A percentile compares a stretch with the other conserved stretches of the same genome.
These are phyloP conservation scores for Dipodomys merriami DNA, from an alignment of 2,113 vertebrate species.

Conservation along the genomic window DNA sequence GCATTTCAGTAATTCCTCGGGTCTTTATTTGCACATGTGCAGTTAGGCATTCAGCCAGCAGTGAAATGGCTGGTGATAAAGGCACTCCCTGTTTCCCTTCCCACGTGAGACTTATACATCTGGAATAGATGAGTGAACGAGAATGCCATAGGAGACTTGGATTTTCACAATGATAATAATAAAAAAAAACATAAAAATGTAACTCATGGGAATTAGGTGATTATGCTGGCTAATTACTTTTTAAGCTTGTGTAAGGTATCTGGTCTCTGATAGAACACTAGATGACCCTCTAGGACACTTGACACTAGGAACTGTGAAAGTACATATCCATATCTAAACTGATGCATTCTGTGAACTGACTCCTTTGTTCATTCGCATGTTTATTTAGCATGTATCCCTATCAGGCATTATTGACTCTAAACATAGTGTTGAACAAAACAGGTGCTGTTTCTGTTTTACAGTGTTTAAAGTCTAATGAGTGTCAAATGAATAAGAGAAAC, in stretches of 20 bases:
- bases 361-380: background rate
- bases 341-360: background rate
- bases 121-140: background rate
- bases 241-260: background rate
- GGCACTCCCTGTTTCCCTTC: background rate
- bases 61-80: background rate
- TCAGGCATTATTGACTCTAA: background rate
- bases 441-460: background rate
- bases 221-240: background rate
- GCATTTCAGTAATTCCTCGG: background rate
- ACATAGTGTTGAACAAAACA: background rate
- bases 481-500: background rate
- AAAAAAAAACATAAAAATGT: background rate
- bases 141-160: background rate
- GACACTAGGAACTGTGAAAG: background rate
- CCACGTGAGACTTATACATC: background rate
- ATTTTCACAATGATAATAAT: conserved; percentile 38
- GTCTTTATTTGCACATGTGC: background rate
- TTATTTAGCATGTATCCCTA: background rate
- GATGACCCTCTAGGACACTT: background rate
- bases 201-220: background rate
- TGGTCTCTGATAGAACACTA: background rate
- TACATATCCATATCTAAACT: background rate
- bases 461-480: background rate
- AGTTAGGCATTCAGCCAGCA: background rate